Conservation (phyloP, 1,140 invertebrate species). For the Dinothrombium tinctorium region DNA sequence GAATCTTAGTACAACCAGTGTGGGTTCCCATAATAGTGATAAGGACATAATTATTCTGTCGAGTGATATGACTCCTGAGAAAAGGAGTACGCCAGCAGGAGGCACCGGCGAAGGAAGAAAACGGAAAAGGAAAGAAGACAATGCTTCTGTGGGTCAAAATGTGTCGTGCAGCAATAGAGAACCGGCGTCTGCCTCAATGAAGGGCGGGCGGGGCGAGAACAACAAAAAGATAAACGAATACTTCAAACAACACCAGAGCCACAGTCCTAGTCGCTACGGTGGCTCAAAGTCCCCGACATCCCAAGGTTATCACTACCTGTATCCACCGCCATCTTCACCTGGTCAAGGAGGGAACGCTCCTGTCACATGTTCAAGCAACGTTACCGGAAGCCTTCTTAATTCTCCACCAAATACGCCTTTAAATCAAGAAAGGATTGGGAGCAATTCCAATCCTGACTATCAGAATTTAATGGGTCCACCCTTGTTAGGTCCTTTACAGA, state of each 20-base stretch:
- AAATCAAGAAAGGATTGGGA: background rate
- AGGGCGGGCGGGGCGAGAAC: conserved; percentile 19
- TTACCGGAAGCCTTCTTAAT: background rate
- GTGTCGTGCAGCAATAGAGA: background rate
- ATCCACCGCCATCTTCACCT: conserved; percentile 3
- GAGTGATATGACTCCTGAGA: conserved; percentile 21
- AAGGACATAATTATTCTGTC: conserved; percentile 34
- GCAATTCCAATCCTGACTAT: conserved; percentile 9
- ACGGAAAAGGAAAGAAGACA: conserved; percentile 22
- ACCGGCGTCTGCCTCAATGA: conserved; percentile 15
- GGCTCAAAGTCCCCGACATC: conserved; percentile 11
- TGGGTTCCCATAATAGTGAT: conserved; percentile 72
- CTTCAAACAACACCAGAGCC: conserved; percentile 30
- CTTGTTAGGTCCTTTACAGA: background rate
- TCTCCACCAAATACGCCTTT: conserved; percentile 6
- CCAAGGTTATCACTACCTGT: background rate
- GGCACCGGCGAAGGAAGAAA: conserved; percentile 18
- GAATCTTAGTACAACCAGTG: conserved; percentile 50
- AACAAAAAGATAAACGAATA: conserved; percentile 81
- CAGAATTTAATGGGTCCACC: conserved; percentile 8
- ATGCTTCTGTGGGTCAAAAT: background rate
- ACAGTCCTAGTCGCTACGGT: conserved; percentile 12
- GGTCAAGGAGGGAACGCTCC: background rate
- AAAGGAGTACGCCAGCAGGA: conserved; percentile 10
- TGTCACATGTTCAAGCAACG: background rate